Percentiles rank a stretch among this genome's conserved stretches.
These are phyloP conservation scores for Pachycephala philippinensis DNA, from an alignment of 2,113 vertebrate genomes.

Conservation along the genomic window DNA sequence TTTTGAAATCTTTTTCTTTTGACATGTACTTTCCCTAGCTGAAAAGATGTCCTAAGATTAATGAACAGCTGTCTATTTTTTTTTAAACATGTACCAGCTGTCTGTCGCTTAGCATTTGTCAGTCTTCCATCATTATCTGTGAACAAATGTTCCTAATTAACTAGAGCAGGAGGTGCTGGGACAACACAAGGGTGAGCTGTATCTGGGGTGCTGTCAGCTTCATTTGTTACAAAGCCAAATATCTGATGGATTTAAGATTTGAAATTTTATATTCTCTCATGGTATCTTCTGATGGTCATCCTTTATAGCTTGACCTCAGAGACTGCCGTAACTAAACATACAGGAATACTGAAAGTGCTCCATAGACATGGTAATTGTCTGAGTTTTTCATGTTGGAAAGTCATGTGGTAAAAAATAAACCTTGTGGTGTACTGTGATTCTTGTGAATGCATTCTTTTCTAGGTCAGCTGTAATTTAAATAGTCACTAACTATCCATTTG, in stretches of 20 bases:
- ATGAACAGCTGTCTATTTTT: conserved; percentile 7
- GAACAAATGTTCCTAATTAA: conserved; percentile 50
- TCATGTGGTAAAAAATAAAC: neutral
- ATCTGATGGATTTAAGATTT: neutral
- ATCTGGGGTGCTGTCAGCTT: neutral
- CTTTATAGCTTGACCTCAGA: neutral
- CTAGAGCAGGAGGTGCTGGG: neutral
- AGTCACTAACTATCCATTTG: neutral
- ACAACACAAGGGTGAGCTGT: neutral
- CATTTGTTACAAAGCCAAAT: neutral
- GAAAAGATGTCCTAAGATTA: conserved; percentile 7
- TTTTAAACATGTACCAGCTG: conserved; percentile 4
- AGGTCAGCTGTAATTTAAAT: neutral
- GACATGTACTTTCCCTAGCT: neutral
- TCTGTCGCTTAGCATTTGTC: conserved; percentile 44
- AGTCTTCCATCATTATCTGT: conserved; percentile 34
- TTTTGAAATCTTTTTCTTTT: conserved; percentile 3
- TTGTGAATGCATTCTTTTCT: neutral
- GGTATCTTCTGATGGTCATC: neutral
- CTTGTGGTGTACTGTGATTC: neutral
- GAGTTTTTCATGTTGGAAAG: neutral
- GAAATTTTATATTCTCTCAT: neutral
- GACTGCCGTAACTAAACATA: neutral
- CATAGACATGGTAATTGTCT: neutral
- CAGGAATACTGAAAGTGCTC: neutral